Evolutionary conservation across 64 coral and sea anemone genomes (phyloP).

Genomic region (Pocillopora verrucosa): DNA sequence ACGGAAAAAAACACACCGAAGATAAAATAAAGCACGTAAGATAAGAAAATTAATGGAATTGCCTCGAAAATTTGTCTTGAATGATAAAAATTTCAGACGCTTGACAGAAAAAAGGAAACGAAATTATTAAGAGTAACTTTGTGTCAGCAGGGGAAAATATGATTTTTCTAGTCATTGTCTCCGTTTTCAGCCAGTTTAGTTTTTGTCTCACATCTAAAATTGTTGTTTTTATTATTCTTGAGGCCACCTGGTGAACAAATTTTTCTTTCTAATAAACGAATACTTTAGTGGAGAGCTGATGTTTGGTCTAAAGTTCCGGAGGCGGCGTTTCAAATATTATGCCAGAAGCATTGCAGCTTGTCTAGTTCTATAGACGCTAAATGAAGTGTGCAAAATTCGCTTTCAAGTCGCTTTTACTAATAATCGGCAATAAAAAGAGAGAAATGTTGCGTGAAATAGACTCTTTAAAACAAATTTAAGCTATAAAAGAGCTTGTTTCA

Average conservation of each 20-base stretch:
- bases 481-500: constrained; percentile 23
- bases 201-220: neutral
- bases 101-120: too few species aligned
- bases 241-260: neutral
- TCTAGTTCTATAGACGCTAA: constrained; percentile 15
- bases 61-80: neutral
- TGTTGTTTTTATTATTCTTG: neutral
- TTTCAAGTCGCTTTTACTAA: neutral
- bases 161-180: too few species aligned
- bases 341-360: neutral
- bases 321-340: neutral
- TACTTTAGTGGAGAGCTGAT: neutral
- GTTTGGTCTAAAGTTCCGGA: neutral
- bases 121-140: too few species aligned
- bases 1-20: neutral
- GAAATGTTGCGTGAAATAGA: constrained; percentile 21
- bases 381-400: constrained; percentile 21
- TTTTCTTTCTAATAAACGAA: neutral
- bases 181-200: neutral
- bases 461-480: constrained; percentile 14
- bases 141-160: too few species aligned
- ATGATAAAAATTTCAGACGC: too few species aligned
- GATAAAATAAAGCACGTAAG: neutral
- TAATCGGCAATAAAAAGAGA: neutral
- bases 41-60: neutral